These are phyloP conservation scores for Romanogobio albipinnatus DNA, from an alignment of 2,113 vertebrate species.

Conservation along the genomic window DNA sequence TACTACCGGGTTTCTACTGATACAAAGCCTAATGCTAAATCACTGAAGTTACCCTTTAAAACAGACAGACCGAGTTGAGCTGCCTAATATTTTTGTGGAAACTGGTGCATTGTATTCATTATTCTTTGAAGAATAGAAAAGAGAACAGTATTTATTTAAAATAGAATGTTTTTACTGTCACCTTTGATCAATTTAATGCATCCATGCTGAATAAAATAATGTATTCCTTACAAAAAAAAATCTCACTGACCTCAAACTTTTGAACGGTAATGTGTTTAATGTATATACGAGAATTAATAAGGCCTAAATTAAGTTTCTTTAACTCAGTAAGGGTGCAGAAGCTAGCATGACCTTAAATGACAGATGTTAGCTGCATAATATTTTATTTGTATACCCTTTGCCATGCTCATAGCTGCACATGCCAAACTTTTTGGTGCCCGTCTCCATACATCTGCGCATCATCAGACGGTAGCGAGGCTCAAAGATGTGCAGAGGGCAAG, in stretches of 20 bases:
- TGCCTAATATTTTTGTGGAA: too few species aligned
- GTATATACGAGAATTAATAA: not conserved
- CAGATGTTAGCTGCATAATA: not conserved
- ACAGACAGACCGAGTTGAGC: too few species aligned
- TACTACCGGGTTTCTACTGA: too few species aligned
- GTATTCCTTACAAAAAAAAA: too few species aligned
- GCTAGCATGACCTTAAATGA: not conserved
- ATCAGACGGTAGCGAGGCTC: constrained; percentile 91
- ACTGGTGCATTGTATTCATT: too few species aligned
- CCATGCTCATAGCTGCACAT: constrained; percentile 89
- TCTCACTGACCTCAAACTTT: not conserved
- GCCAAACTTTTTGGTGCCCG: constrained; percentile 87
- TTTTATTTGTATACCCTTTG: constrained; percentile 76
- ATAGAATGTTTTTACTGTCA: too few species aligned
- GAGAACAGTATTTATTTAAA: too few species aligned
- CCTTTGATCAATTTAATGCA: too few species aligned
- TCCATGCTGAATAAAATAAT: too few species aligned
- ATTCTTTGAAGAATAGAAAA: too few species aligned
- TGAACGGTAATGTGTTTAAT: not conserved
- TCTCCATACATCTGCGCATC: constrained; percentile 91
- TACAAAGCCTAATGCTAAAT: too few species aligned
- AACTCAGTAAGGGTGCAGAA: not conserved
- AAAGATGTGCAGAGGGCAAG: constrained; percentile 88
- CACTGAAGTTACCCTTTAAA: too few species aligned
- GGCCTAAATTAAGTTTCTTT: not conserved